phyloP scores from a whole-genome alignment of 2,888 invertebrate species.

The Thymelicus lineola region DNA sequence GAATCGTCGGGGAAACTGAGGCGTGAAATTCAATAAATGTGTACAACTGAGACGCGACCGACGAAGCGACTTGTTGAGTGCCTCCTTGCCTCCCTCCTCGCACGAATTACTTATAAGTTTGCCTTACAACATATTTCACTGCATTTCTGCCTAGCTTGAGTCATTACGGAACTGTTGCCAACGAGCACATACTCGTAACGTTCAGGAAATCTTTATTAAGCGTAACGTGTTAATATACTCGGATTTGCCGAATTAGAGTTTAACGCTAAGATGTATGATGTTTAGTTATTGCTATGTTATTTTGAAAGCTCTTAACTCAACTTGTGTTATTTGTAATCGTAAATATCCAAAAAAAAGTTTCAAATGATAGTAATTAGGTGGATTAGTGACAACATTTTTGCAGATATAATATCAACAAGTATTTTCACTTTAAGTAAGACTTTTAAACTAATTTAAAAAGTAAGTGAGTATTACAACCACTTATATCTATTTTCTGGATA shows the following conservation, averaged over 20 bases:
- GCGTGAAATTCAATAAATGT: slow-evolving; percentile 71
- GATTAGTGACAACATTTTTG: no score
- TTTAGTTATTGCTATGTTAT: no score
- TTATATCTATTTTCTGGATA: no score
- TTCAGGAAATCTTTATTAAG: slow-evolving; percentile 19
- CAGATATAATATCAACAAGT: no score
- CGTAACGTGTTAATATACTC: slow-evolving; percentile 5
- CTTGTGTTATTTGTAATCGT: no score
- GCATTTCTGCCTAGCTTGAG: slow-evolving; percentile 23
- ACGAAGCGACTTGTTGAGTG: slow-evolving; percentile 56
- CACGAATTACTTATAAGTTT: slow-evolving; percentile 45
- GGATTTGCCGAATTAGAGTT: neutral
- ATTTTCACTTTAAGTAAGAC: no score
- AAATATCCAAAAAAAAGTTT: no score
- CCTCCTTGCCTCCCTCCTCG: slow-evolving; percentile 36
- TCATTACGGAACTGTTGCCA: slow-evolving; percentile 32
- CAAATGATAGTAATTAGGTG: no score
- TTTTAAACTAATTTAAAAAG: no score
- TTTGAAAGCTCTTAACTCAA: no score
- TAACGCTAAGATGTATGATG: neutral
- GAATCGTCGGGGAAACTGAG: slow-evolving; percentile 52
- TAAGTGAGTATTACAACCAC: no score
- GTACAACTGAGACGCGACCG: slow-evolving; percentile 50
- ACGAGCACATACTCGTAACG: slow-evolving; percentile 1
- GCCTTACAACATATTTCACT: slow-evolving; percentile 37